A percentile compares a stretch with the other conserved stretches of the same genome.
These are phyloP conservation scores for Syngnathus rostellatus DNA, from an alignment of 2,797 vertebrate genomes.

Conservation along the genomic window DNA sequence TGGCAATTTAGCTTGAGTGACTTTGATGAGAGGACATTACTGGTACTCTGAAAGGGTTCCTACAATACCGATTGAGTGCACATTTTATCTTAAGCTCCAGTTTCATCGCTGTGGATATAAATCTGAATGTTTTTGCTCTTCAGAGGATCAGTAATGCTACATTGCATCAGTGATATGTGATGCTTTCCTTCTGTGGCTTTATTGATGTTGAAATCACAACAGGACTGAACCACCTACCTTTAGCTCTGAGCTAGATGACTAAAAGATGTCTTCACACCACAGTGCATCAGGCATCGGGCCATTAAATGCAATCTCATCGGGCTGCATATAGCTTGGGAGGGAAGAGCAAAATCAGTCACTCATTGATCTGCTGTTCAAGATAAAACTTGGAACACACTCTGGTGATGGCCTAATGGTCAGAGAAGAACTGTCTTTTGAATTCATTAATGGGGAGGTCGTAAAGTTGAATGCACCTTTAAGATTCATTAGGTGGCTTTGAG, in stretches of 20 bases:
- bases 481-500: too few relatives aligned
- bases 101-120: not conserved
- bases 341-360: not conserved
- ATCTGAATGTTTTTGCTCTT: not conserved
- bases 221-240: not conserved
- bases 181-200: not conserved
- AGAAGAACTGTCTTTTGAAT: not conserved
- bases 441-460: too few relatives aligned
- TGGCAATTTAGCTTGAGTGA: not conserved
- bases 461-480: too few relatives aligned
- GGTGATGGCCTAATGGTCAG: not conserved
- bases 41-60: not conserved
- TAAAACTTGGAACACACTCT: not conserved
- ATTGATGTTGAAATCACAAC: not conserved
- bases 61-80: not conserved
- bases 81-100: not conserved
- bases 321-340: not conserved
- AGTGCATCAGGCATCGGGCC: not conserved
- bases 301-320: not conserved
- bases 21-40: not conserved
- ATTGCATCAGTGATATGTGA: not conserved
- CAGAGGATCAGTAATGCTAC: not conserved
- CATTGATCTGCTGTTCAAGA: not conserved
- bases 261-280: not conserved
- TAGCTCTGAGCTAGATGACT: not conserved